A percentile compares a stretch with the other conserved stretches of the same genome.
Evolutionary conservation across 2,888 invertebrate genomes (phyloP).

Genomic region (Arrhopalites spinosus): DNA sequence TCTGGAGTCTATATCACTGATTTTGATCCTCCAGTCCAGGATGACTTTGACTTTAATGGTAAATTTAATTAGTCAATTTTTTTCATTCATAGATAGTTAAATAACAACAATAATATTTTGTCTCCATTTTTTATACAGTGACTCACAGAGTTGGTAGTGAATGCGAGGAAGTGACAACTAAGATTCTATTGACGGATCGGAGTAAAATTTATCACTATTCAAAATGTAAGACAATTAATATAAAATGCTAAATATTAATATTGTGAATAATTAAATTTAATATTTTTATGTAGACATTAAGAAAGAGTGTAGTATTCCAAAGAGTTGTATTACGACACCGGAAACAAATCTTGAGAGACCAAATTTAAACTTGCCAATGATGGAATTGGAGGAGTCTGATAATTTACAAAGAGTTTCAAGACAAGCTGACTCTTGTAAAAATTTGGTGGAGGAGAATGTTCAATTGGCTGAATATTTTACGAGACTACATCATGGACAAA

Average conservation of each 20-base stretch:
- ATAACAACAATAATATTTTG: neutral
- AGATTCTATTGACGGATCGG: neutral
- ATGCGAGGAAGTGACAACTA: neutral
- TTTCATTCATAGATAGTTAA: no score
- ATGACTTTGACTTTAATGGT: neutral
- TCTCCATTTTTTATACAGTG: neutral
- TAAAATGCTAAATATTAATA: neutral
- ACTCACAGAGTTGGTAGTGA: neutral
- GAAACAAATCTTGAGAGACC: constrained; percentile 2
- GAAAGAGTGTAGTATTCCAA: neutral
- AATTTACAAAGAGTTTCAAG: neutral
- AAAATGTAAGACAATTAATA: constrained; percentile 13
- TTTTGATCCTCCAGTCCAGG: neutral
- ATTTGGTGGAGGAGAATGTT: constrained; percentile 9
- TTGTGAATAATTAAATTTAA: no score
- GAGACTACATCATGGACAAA: neutral
- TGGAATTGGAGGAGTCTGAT: neutral
- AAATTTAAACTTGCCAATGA: neutral
- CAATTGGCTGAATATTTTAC: constrained; percentile 22
- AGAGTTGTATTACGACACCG: constrained; percentile 1
- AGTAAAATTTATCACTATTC: neutral
- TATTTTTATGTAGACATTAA: neutral
- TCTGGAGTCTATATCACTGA: constrained; percentile 5
- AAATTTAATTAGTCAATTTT: neutral
- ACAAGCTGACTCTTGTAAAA: neutral